phyloP scores from a whole-genome alignment of 2,113 vertebrate genomes.

The Gymnogyps californianus region DNA sequence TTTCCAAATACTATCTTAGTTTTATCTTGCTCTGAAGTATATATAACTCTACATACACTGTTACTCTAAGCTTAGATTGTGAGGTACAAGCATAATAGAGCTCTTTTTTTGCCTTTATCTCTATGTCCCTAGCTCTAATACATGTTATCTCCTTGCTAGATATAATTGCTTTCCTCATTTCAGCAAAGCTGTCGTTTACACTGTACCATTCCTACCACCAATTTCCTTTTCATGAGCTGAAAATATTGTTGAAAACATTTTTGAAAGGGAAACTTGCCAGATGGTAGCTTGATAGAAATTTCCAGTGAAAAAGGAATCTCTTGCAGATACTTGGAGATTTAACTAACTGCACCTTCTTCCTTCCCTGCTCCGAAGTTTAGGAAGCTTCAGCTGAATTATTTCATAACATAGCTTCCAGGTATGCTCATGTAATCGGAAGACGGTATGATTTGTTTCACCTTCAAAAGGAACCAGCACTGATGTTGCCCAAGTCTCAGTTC shows the following conservation, averaged over 20 bases:
- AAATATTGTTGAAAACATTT: neutral
- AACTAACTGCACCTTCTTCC: neutral
- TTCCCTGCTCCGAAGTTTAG: fast-evolving
- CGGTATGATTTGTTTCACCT: neutral
- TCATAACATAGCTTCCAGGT: neutral
- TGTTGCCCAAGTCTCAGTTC: neutral
- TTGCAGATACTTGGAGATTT: neutral
- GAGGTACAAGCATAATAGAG: neutral
- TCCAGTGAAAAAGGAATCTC: neutral
- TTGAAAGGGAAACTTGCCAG: neutral
- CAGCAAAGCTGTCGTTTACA: neutral
- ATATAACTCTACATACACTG: neutral
- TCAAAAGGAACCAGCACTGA: fast-evolving
- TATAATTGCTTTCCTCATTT: neutral
- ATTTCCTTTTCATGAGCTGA: neutral
- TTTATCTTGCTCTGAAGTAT: neutral
- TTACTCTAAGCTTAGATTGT: neutral
- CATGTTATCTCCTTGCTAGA: neutral
- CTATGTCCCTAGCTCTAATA: neutral
- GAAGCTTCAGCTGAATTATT: neutral
- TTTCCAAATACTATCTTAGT: neutral
- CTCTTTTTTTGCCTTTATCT: neutral
- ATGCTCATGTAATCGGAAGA: fast-evolving
- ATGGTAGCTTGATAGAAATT: neutral
- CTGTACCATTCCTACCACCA: neutral